A percentile compares a stretch with the other conserved stretches of the same genome.
Evolutionary conservation across 2,888 invertebrate genomes (phyloP).

Genomic region (Chloroclysta siterata): DNA sequence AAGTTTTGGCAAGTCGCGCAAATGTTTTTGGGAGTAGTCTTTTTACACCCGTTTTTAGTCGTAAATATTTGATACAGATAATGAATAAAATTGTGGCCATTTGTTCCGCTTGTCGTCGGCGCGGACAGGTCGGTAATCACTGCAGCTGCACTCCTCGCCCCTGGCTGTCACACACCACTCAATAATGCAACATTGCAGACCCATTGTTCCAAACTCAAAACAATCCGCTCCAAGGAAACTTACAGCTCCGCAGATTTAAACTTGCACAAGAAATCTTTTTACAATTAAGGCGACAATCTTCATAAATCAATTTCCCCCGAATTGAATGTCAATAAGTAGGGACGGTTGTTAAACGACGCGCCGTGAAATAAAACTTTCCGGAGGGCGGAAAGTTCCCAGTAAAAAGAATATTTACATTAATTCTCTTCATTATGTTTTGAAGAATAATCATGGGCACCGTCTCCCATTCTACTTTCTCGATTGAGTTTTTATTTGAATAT

Average conservation of each 20-base stretch:
- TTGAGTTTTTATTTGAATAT: slow-evolving; percentile 86
- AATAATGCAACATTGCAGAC: slow-evolving; percentile 75
- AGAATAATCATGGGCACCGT: slow-evolving; percentile 84
- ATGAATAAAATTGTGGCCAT: slow-evolving; percentile 65
- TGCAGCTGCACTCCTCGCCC: slow-evolving; percentile 70
- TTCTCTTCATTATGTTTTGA: slow-evolving; percentile 86
- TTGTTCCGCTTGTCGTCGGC: slow-evolving; percentile 72
- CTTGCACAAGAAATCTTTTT: slow-evolving; percentile 67
- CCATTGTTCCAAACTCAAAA: slow-evolving; percentile 55
- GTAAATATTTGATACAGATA: slow-evolving; percentile 50
- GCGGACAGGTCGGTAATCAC: slow-evolving; percentile 53
- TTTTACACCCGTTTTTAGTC: background rate
- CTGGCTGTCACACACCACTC: slow-evolving; percentile 60
- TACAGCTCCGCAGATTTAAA: slow-evolving; percentile 29
- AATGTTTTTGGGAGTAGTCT: background rate
- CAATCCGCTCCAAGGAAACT: slow-evolving; percentile 32
- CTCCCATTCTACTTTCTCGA: slow-evolving; percentile 79
- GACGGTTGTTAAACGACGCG: slow-evolving; percentile 83
- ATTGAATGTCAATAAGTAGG: slow-evolving; percentile 85
- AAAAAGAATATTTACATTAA: slow-evolving; percentile 86
- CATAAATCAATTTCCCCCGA: slow-evolving; percentile 85
- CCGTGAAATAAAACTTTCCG: slow-evolving; percentile 84
- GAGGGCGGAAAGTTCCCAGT: slow-evolving; percentile 80
- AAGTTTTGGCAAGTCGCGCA: background rate
- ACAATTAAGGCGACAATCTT: slow-evolving; percentile 84